Conservation (phyloP, 1,140 invertebrate species). For the Bombus confusus region DNA sequence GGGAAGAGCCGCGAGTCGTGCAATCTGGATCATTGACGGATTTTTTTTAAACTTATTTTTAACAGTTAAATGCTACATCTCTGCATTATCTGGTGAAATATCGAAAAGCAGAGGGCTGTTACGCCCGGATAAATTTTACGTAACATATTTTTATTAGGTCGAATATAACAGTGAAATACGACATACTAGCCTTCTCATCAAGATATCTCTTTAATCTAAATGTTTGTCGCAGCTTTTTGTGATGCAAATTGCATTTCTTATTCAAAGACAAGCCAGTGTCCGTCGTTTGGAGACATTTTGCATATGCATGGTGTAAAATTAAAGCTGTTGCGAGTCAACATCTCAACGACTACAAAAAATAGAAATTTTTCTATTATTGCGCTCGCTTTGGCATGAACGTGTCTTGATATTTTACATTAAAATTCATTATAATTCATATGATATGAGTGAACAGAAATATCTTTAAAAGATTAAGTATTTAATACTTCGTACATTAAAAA, state of each 20-base stretch:
- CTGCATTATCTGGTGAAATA: background rate
- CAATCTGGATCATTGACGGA: constrained; percentile 2
- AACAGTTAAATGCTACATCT: background rate
- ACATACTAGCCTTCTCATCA: background rate
- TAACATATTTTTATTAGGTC: no score
- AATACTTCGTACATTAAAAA: background rate
- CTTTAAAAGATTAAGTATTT: no score
- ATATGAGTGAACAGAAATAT: background rate
- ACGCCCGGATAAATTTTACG: no score
- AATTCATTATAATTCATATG: background rate
- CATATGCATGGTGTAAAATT: constrained; percentile 26
- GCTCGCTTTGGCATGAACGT: background rate
- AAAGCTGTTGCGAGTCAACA: background rate
- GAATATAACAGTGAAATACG: no score
- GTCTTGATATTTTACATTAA: background rate
- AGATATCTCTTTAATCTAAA: background rate
- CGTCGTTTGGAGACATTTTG: background rate
- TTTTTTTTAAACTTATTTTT: background rate
- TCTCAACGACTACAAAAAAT: background rate
- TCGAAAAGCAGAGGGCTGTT: background rate
- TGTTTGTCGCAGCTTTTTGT: background rate
- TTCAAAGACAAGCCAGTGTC: background rate
- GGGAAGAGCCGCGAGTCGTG: background rate
- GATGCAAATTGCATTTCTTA: background rate
- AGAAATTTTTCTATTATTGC: background rate